phyloP scores from a whole-genome alignment of 1,140 invertebrate genomes.

The Metaphire vulgaris region DNA sequence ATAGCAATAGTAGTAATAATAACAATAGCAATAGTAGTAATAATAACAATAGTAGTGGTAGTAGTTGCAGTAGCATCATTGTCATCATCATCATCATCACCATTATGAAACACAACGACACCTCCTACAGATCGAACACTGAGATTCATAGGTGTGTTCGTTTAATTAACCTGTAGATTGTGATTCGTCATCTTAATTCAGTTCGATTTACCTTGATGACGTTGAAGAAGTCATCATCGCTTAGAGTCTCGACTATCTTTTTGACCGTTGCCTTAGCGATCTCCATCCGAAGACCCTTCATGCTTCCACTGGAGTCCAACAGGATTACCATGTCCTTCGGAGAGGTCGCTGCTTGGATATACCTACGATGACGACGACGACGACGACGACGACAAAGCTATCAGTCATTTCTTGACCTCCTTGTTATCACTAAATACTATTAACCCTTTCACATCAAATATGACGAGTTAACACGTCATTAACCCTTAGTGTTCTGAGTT shows the following conservation, averaged over 20 bases:
- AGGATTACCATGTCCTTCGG: constrained; percentile 95
- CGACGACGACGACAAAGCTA: no score
- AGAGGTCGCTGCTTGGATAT: constrained; percentile 92
- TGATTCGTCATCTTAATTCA: no score
- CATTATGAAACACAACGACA: no score
- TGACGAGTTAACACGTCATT: not conserved
- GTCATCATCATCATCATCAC: no score
- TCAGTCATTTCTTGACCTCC: not conserved
- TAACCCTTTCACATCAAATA: not conserved
- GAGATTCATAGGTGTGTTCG: no score
- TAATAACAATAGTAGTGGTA: no score
- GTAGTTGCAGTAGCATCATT: no score
- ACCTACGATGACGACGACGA: constrained; percentile 53
- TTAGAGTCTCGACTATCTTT: constrained; percentile 86
- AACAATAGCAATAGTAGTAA: no score
- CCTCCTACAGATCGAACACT: no score
- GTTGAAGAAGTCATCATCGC: constrained; percentile 95
- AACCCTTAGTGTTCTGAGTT: no score
- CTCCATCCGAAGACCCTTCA: constrained; percentile 85
- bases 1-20: no score
- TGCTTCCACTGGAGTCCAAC: constrained; percentile 91
- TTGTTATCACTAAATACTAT: not conserved
- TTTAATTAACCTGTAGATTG: no score
- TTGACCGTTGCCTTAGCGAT: constrained; percentile 87
- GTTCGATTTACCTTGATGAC: constrained; percentile 70